These are phyloP conservation scores for Tenualosa ilisha DNA, from an alignment of 2,797 vertebrate genomes.

Conservation along the genomic window DNA sequence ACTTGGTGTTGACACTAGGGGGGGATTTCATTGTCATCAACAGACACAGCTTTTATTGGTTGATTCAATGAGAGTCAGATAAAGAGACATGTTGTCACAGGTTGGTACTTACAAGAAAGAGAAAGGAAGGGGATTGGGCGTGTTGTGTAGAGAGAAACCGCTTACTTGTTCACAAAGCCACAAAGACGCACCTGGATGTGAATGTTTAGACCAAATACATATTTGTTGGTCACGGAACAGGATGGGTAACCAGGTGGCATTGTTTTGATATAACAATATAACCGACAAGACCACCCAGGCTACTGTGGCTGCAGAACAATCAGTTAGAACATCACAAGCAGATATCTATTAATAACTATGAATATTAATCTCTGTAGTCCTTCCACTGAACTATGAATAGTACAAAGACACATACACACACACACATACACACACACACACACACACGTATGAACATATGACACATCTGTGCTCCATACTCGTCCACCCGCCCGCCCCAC, in stretches of 20 bases:
- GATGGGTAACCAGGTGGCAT: not conserved
- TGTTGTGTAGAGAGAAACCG: not conserved
- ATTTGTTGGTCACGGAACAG: not conserved
- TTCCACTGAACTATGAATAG: not conserved
- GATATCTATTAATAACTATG: not conserved
- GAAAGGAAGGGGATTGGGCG: not conserved
- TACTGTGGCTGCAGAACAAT: not conserved
- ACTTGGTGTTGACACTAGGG: not conserved
- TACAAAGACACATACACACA: not conserved
- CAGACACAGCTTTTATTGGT: not conserved
- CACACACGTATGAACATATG: not conserved
- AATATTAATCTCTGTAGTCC: not conserved
- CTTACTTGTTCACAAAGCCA: not conserved
- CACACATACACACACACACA: not conserved
- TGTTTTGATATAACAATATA: not conserved
- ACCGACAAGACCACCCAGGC: not conserved
- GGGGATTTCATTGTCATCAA: not conserved
- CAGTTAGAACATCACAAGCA: not conserved
- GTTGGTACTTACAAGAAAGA: not conserved
- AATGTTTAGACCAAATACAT: not conserved
- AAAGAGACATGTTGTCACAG: not conserved
- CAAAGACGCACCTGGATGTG: not conserved
- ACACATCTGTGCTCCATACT: too few species aligned
- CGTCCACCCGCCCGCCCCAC: too few species aligned
- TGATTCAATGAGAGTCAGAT: not conserved